Conservation (phyloP, 2,113 vertebrate genomes). For the Buteo buteo region DNA sequence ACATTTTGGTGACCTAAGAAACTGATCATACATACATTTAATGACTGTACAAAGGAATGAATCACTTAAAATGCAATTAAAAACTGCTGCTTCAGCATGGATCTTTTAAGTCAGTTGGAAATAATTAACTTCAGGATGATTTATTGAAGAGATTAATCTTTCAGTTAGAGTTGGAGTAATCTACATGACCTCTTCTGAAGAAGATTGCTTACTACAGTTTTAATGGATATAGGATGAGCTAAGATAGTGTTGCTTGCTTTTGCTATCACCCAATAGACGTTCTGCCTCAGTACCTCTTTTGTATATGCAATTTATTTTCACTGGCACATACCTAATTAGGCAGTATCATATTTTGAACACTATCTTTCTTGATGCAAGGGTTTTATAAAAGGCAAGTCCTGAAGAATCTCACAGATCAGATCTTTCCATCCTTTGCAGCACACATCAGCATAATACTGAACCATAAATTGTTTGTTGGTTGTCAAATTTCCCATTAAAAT, state of each 20-base stretch:
- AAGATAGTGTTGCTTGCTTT: not conserved
- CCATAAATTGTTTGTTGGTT: not conserved
- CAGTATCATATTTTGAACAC: not conserved
- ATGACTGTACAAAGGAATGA: not conserved
- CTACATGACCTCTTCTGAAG: not conserved
- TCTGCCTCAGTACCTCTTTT: not conserved
- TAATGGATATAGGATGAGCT: not conserved
- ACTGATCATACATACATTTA: not conserved
- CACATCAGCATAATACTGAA: accelerated
- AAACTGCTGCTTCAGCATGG: conserved; percentile 15
- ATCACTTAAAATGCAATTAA: conserved; percentile 21
- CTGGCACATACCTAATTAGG: not conserved
- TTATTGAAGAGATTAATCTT: conserved; percentile 32
- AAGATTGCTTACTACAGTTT: not conserved
- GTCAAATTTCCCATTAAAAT: not conserved
- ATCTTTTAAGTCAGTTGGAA: conserved; percentile 3
- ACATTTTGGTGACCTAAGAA: not conserved
- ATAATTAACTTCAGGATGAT: conserved; percentile 32
- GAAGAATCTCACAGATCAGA: not conserved
- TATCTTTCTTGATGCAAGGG: not conserved
- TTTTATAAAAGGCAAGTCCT: not conserved
- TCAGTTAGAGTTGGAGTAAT: conserved; percentile 4
- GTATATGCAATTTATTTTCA: not conserved
- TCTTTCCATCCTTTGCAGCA: not conserved
- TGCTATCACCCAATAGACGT: not conserved